Conservation (phyloP, 2,797 vertebrate species). For the Crenichthys baileyi region DNA sequence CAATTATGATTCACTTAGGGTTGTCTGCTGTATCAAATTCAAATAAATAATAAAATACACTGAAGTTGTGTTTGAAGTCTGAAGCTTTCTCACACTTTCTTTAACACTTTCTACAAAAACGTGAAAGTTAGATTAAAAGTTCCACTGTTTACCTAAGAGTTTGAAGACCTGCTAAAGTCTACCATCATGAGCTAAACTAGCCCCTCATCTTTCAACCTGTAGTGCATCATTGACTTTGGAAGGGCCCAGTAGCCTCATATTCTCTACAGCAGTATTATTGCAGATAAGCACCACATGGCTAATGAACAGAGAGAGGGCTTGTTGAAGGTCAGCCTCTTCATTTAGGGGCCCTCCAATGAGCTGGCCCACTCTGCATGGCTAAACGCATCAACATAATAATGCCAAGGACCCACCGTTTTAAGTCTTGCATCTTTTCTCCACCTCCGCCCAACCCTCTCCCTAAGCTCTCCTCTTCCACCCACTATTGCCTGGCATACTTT, state of each 20-base stretch:
- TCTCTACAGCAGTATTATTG: constrained; percentile 73
- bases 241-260: constrained; percentile 62
- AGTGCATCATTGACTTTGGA: constrained; percentile 70
- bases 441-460: neutral
- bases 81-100: neutral
- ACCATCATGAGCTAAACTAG: constrained; percentile 54
- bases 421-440: constrained; percentile 60
- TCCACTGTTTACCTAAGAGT: constrained; percentile 39
- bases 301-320: constrained; percentile 82
- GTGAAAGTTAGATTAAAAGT: constrained; percentile 32
- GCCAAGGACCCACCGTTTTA: constrained; percentile 72
- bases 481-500: constrained; percentile 61
- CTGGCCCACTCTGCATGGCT: constrained; percentile 77
- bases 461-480: constrained; percentile 9
- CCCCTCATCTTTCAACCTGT: constrained; percentile 56
- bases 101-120: constrained; percentile 12
- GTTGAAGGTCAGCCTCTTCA: constrained; percentile 85
- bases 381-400: constrained; percentile 79
- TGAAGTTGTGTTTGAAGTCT: neutral
- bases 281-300: constrained; percentile 79
- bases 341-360: constrained; percentile 80
- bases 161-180: constrained; percentile 25
- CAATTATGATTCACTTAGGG: neutral
- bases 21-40: neutral
- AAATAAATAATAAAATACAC: neutral